These are phyloP conservation scores for Hypotaenidia philippensis DNA, from an alignment of 2,797 vertebrate genomes.

Conservation along the genomic window DNA sequence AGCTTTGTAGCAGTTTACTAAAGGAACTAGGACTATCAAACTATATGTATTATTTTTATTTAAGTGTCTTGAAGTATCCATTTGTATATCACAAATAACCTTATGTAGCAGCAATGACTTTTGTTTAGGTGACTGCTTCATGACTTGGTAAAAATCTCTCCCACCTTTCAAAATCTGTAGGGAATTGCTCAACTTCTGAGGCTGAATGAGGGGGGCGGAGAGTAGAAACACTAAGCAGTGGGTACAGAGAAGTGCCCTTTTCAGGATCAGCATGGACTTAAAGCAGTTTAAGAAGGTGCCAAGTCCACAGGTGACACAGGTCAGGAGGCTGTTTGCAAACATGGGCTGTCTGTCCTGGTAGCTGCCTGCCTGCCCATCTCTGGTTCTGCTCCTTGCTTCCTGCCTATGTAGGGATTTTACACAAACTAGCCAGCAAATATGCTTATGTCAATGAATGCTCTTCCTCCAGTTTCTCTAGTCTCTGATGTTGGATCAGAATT, in stretches of 20 bases:
- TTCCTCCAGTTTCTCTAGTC: background rate
- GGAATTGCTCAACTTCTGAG: background rate
- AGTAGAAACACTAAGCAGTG: background rate
- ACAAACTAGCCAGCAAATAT: background rate
- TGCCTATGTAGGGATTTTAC: background rate
- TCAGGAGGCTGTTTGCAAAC: background rate
- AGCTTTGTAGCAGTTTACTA: background rate
- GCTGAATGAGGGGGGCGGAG: background rate
- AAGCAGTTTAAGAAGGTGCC: background rate
- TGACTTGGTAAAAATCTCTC: background rate
- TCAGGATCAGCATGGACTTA: background rate
- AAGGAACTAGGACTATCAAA: constrained; percentile 6
- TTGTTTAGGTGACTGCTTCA: background rate
- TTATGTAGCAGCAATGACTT: background rate
- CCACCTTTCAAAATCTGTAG: background rate
- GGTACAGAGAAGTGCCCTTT: background rate
- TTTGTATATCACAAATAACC: constrained; percentile 2
- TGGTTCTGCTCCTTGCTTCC: background rate
- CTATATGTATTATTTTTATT: constrained; percentile 23
- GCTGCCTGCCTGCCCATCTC: background rate
- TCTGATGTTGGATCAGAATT: background rate
- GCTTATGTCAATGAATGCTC: background rate
- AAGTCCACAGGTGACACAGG: background rate
- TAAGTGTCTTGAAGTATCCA: constrained; percentile 44
- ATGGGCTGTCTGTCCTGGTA: background rate